Base-by-base conservation (phyloP, 2,888 invertebrate species). In the Meandrusa payeni region DNA sequence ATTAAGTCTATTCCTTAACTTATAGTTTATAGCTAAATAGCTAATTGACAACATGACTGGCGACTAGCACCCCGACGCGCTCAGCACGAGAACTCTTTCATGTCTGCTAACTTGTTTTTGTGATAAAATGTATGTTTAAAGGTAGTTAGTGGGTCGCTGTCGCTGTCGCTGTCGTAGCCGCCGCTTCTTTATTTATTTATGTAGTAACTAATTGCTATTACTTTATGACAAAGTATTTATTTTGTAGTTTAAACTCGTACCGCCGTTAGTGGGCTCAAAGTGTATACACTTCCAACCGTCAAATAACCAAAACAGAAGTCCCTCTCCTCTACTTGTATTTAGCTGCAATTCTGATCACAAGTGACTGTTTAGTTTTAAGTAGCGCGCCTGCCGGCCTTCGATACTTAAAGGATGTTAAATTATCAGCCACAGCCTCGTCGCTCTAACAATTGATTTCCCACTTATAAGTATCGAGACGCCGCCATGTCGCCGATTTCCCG, bases 341-440 rank as follows among this genome's bases (percentile, higher is more conserved):
- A 60, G 52, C 56, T 54, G 64, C 69, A 64, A 66, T 69, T 69
- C 65, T 59, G 64, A 61, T 64, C 55, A 59, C 54, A 64, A 58
- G 59, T 68, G 76, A 71, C 74, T 73, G 74, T 75, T 76, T 76
- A 75, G 71, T 70, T 74, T 49, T 69, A 66, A 61, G 62, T 63
- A 61, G 52, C 44, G 48, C 43, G 61, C 57, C 55, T 54, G 62
- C 60, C 68, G 63, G 65, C 64, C 69, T 61, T 64, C 59, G 50
- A 51, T 55, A 55, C 50, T 54, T 31, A 27, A 19, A 38, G 50
- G 54, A 50, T 37, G 38, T 50, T 49, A 57, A 59, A 55, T 52
- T 52, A 54, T 51, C 61, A 60, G n/a, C 54, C 64, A 61, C 62
- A 57, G 59, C 64, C 61, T 61, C 61, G n/a, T 55, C 52, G 51